Conservation (phyloP, 1,140 invertebrate species). For the Sitophilus oryzae region DNA sequence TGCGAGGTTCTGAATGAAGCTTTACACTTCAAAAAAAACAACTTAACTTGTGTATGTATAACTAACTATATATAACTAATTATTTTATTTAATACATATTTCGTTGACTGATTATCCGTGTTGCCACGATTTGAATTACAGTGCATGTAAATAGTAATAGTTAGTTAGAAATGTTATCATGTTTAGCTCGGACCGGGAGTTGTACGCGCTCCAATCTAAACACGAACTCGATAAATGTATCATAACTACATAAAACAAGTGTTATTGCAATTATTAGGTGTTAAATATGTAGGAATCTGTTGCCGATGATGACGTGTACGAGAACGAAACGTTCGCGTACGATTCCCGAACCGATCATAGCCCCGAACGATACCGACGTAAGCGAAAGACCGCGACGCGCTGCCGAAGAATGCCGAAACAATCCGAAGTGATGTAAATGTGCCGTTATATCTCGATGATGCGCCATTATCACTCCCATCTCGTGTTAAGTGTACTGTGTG, state of each 20-base stretch:
- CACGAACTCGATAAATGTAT: too few relatives aligned
- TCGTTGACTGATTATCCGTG: too few relatives aligned
- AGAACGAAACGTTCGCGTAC: background rate
- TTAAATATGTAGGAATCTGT: slow-evolving; percentile 10
- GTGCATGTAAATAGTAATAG: too few relatives aligned
- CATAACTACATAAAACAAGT: slow-evolving; percentile 2
- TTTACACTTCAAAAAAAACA: too few relatives aligned
- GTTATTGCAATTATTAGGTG: slow-evolving; percentile 17
- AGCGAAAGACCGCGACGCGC: slow-evolving; percentile 18
- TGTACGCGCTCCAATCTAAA: too few relatives aligned
- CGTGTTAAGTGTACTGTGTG: slow-evolving; percentile 32
- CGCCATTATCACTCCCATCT: slow-evolving; percentile 10
- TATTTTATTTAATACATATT: too few relatives aligned
- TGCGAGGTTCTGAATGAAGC: too few relatives aligned
- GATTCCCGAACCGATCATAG: background rate
- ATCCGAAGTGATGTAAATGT: slow-evolving; percentile 20
- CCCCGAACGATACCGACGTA: background rate
- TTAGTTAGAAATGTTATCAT: too few relatives aligned
- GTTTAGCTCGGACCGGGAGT: too few relatives aligned
- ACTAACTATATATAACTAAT: too few relatives aligned
- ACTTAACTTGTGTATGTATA: too few relatives aligned
- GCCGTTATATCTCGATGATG: background rate
- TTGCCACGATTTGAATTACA: too few relatives aligned
- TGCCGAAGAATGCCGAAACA: slow-evolving; percentile 6
- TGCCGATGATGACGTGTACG: slow-evolving; percentile 6